phyloP scores from a whole-genome alignment of 2,113 vertebrate species.

The Nymphicus hollandicus region DNA sequence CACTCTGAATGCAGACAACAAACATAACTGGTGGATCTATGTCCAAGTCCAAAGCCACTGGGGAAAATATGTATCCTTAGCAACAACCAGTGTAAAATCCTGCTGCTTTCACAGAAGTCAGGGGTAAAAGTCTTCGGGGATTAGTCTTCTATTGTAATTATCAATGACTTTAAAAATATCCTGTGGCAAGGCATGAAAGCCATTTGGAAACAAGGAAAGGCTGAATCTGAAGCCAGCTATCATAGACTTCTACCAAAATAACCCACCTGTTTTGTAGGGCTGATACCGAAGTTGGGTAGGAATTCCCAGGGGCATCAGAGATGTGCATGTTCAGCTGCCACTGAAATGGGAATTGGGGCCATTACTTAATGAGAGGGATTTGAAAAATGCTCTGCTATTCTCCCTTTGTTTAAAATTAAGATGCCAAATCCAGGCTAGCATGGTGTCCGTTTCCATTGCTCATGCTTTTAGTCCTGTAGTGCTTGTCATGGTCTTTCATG shows the following conservation, averaged over 20 bases:
- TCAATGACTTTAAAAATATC: neutral
- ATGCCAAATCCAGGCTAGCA: neutral
- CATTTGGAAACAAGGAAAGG: neutral
- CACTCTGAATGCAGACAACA: neutral
- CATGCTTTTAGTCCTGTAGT: neutral
- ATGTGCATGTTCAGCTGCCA: neutral
- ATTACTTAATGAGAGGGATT: neutral
- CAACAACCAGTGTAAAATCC: neutral
- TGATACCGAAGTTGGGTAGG: neutral
- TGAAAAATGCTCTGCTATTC: neutral
- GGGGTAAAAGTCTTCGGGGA: neutral
- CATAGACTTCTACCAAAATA: neutral
- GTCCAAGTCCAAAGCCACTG: neutral
- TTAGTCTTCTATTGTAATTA: neutral
- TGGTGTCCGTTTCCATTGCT: conserved; percentile 15
- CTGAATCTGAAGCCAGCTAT: neutral
- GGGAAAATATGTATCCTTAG: neutral
- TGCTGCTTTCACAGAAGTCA: neutral
- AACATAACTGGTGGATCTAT: neutral
- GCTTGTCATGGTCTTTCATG: conserved; percentile 40
- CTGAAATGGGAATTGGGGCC: neutral
- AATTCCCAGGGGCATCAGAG: neutral
- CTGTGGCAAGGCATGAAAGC: neutral
- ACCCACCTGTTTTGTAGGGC: neutral
- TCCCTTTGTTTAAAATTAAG: conserved; percentile 32